A percentile compares a stretch with the other conserved stretches of the same genome.
Evolutionary conservation across 2,888 invertebrate genomes (phyloP).

Genomic region (Protonemura montana): DNA sequence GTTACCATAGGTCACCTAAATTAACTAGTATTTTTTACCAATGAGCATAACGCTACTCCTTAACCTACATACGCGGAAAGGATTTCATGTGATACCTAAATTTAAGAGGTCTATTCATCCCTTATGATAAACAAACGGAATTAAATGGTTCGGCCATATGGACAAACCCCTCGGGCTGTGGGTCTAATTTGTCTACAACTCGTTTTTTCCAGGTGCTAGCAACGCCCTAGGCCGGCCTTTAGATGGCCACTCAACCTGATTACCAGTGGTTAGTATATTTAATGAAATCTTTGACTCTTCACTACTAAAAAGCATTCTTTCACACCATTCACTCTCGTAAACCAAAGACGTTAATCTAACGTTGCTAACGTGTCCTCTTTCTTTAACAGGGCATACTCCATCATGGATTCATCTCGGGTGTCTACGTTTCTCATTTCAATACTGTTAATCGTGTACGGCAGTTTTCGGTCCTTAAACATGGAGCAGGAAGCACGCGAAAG

Average conservation of each 20-base stretch:
- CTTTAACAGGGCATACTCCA: constrained; percentile 82
- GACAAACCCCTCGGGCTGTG: neutral
- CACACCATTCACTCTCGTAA: no score
- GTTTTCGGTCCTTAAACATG: constrained; percentile 94
- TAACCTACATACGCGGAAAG: neutral
- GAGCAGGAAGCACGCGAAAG: constrained; percentile 91
- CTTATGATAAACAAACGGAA: neutral
- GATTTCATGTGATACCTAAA: neutral
- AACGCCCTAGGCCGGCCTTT: constrained; percentile 54
- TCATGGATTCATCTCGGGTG: constrained; percentile 96
- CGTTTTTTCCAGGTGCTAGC: constrained; percentile 49
- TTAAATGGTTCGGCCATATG: neutral
- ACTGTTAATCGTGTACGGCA: constrained; percentile 95
- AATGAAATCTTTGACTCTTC: neutral
- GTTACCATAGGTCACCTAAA: neutral
- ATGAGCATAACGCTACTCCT: no score
- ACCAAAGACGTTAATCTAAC: no score
- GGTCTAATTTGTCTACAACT: neutral
- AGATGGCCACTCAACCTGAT: constrained; percentile 62
- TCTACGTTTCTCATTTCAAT: constrained; percentile 98
- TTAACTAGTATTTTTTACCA: neutral
- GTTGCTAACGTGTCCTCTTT: constrained; percentile 41
- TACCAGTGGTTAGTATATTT: constrained; percentile 60
- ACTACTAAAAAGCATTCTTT: neutral
- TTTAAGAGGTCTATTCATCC: neutral